phyloP scores from a whole-genome alignment of 2,797 vertebrate genomes.

The Forpus xanthops region DNA sequence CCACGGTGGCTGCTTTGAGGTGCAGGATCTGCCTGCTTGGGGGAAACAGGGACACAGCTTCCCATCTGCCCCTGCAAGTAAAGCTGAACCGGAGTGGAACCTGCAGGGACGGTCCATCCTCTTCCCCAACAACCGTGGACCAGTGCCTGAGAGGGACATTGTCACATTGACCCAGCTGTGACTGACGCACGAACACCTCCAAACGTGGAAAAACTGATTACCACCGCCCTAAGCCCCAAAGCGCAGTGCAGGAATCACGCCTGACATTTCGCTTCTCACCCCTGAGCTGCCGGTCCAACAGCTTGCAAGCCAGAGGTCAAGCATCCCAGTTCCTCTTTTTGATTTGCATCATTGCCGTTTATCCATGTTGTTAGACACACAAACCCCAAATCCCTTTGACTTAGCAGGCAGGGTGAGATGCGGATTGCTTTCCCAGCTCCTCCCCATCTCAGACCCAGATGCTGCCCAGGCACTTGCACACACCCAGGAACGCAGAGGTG shows the following conservation, averaged over 20 bases:
- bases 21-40: neutral
- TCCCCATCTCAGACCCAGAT: neutral
- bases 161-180: neutral
- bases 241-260: neutral
- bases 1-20: neutral
- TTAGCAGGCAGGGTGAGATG: neutral
- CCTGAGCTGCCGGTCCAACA: neutral
- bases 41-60: neutral
- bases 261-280: conserved; percentile 7
- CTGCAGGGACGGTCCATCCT: neutral
- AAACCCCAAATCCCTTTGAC: neutral
- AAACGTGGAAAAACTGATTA: neutral
- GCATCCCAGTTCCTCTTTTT: neutral
- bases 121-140: fast-evolving
- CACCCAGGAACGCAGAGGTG: neutral
- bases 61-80: neutral
- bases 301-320: conserved; percentile 21
- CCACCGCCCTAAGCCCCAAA: neutral
- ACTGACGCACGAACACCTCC: neutral
- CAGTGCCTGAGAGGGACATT: neutral
- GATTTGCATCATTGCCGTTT: neutral
- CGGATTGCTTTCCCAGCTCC: neutral
- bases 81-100: neutral
- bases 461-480: neutral
- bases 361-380: neutral